Percentiles rank a stretch among this genome's conserved stretches.
phyloP scores from a whole-genome alignment of 2,888 invertebrate genomes.

The Platerodrilus igneus region DNA sequence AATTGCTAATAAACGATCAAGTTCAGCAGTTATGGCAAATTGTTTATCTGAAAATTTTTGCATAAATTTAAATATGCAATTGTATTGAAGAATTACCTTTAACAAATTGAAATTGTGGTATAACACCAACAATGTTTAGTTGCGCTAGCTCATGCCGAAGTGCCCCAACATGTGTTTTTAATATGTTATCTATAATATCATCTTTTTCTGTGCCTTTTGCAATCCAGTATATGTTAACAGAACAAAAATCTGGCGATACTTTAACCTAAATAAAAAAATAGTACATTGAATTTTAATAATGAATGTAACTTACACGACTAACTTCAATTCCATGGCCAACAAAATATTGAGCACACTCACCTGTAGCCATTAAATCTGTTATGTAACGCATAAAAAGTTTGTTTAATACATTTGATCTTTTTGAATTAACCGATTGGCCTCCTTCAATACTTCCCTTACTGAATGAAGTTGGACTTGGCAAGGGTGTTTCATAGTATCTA shows the following conservation, averaged over 20 bases:
- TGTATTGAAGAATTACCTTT: conserved; percentile 56
- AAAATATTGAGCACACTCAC: conserved; percentile 58
- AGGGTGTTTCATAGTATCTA: conserved; percentile 35
- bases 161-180: conserved; percentile 55
- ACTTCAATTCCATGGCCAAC: conserved; percentile 67
- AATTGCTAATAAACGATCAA: conserved; percentile 56
- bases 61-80: background rate
- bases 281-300: conserved; percentile 7
- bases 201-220: conserved; percentile 54
- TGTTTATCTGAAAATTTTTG: conserved; percentile 54
- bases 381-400: conserved; percentile 78
- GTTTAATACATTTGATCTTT: conserved; percentile 65
- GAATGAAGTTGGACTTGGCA: conserved; percentile 33
- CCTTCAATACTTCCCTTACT: conserved; percentile 48
- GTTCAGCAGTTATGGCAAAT: conserved; percentile 52
- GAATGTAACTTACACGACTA: conserved; percentile 52
- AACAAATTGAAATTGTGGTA: conserved; percentile 70
- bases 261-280: conserved; percentile 50
- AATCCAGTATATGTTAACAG: conserved; percentile 70
- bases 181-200: conserved; percentile 50
- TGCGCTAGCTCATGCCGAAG: conserved; percentile 70
- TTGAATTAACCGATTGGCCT: conserved; percentile 52
- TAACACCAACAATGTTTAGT: conserved; percentile 67
- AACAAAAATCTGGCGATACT: conserved; percentile 61
- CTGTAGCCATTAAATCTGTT: conserved; percentile 72